A percentile compares a stretch with the other conserved stretches of the same genome.
phyloP scores from a whole-genome alignment of 2,888 invertebrate species.

The Sinotaia quadrata region DNA sequence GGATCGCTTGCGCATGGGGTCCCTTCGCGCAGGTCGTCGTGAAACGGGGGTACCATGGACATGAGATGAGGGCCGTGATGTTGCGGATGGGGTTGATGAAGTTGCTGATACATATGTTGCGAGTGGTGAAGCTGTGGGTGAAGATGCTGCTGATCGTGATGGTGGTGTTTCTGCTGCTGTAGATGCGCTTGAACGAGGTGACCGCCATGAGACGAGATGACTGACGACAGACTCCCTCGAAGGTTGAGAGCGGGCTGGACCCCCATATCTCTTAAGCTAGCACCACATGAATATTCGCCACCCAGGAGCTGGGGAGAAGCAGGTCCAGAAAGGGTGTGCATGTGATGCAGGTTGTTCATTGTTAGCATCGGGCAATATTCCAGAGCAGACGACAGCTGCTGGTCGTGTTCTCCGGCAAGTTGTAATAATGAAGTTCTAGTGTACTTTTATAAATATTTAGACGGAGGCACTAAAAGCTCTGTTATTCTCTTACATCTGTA shows the following conservation, averaged over 20 bases:
- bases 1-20: too few relatives aligned
- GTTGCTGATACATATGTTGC: background rate
- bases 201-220: slow-evolving; percentile 40
- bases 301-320: background rate
- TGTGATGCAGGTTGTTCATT: background rate
- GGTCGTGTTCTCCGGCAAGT: too few relatives aligned
- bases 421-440: too few relatives aligned
- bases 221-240: too few relatives aligned
- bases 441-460: too few relatives aligned
- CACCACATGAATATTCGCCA: background rate
- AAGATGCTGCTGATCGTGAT: slow-evolving; percentile 10
- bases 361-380: too few relatives aligned
- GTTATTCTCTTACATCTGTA: too few relatives aligned
- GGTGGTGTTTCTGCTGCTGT: slow-evolving; percentile 11
- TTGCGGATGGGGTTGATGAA: background rate
- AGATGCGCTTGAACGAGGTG: slow-evolving; percentile 71
- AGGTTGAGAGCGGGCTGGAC: background rate
- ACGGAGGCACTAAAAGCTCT: too few relatives aligned
- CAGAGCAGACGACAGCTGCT: too few relatives aligned
- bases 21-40: too few relatives aligned
- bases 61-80: background rate
- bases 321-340: background rate
- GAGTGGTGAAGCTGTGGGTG: slow-evolving; percentile 12
- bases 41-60: background rate
- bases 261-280: background rate